Percentiles rank a stretch among this genome's conserved stretches.
Conservation (phyloP, 2,888 invertebrate genomes). For the Teinopalpus imperialis region DNA sequence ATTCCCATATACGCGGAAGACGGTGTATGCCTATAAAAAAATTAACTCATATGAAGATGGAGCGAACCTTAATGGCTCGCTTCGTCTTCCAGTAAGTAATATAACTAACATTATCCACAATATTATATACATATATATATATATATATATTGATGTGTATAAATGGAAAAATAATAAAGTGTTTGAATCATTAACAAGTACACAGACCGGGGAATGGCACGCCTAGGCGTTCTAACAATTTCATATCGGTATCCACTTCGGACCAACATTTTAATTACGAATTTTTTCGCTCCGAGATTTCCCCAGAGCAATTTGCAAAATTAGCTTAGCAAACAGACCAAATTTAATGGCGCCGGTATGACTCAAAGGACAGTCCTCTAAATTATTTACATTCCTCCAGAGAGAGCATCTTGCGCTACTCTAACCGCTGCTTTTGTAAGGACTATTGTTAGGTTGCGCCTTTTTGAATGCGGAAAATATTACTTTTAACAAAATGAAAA, state of each 20-base stretch:
- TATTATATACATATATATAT: too few relatives aligned
- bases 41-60: too few relatives aligned
- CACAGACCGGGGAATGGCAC: too few relatives aligned
- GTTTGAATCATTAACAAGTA: too few relatives aligned
- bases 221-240: constrained; percentile 22
- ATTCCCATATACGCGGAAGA: too few relatives aligned
- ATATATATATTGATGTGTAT: too few relatives aligned
- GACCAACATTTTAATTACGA: constrained; percentile 44
- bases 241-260: constrained; percentile 43
- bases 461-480: constrained; percentile 20
- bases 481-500: constrained; percentile 19
- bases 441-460: constrained; percentile 20
- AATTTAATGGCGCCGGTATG: constrained; percentile 59
- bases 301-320: constrained; percentile 61
- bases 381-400: constrained; percentile 66
- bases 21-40: too few relatives aligned
- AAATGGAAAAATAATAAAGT: too few relatives aligned
- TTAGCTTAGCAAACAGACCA: constrained; percentile 64
- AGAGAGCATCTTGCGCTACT: constrained; percentile 48
- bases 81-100: too few relatives aligned
- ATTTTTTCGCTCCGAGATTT: constrained; percentile 51
- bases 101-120: too few relatives aligned
- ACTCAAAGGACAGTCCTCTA: constrained; percentile 53
- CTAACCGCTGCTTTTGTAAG: constrained; percentile 37
- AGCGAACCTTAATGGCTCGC: too few relatives aligned